Conservation (phyloP, 2,797 vertebrate species). For the Knipowitschia caucasica region DNA sequence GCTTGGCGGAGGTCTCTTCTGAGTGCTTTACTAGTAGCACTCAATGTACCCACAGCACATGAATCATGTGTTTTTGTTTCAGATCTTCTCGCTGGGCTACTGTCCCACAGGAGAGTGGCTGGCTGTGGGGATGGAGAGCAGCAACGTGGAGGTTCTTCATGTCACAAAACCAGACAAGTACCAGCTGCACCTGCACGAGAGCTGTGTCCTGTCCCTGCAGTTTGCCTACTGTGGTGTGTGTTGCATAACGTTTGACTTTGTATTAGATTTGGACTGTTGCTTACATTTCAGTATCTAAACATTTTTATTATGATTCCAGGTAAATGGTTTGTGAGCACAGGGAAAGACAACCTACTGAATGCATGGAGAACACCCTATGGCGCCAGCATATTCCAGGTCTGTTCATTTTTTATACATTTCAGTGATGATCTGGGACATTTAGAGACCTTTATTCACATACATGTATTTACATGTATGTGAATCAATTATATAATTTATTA, state of each 20-base stretch:
- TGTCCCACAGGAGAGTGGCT: constrained; percentile 96
- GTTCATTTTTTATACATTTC: constrained; percentile 1
- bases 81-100: constrained; percentile 97
- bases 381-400: constrained; percentile 86
- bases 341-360: constrained; percentile 83
- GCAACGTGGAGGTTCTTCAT: constrained; percentile 94
- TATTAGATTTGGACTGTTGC: background rate
- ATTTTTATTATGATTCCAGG: constrained; percentile 64
- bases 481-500: too few relatives aligned
- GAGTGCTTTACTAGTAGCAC: too few relatives aligned
- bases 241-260: background rate
- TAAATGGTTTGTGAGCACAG: constrained; percentile 87
- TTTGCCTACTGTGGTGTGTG: constrained; percentile 92
- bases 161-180: constrained; percentile 97
- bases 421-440: background rate
- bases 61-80: background rate
- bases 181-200: constrained; percentile 95
- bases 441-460: too few relatives aligned
- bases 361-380: constrained; percentile 85
- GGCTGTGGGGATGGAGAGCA: constrained; percentile 97
- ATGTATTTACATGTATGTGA: too few relatives aligned
- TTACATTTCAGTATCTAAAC: background rate
- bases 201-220: constrained; percentile 94
- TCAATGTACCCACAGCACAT: background rate
- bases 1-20: too few relatives aligned